A percentile compares a stretch with the other conserved stretches of the same genome.
Evolutionary conservation across 1,140 invertebrate species (phyloP).

Genomic region (Rhagoletis pomonella): DNA sequence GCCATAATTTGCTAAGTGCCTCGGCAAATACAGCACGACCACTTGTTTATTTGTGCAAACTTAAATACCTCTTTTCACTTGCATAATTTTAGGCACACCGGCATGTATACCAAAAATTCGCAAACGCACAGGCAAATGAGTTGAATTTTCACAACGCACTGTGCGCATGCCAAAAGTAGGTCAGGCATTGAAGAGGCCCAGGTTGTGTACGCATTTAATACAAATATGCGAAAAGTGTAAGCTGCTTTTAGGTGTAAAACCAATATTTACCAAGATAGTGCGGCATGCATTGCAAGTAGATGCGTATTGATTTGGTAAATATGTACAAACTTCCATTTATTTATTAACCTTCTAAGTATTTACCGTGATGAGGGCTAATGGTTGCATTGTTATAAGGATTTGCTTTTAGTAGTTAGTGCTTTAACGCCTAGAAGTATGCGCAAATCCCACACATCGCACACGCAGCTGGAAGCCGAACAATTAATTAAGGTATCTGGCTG

Average conservation of each 20-base stretch:
- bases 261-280: background rate
- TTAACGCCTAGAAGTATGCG: constrained; percentile 18
- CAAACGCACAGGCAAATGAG: background rate
- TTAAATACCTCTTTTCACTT: background rate
- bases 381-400: background rate
- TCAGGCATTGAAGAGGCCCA: background rate
- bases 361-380: background rate
- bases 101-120: no score
- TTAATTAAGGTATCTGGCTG: background rate
- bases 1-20: constrained; percentile 18
- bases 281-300: background rate
- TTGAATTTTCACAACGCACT: background rate
- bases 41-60: background rate
- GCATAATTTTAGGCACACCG: constrained; percentile 36
- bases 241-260: constrained; percentile 21
- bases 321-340: background rate
- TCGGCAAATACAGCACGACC: background rate
- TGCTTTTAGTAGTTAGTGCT: background rate
- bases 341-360: background rate
- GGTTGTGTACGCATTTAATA: background rate
- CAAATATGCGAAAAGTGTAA: background rate
- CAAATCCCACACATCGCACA: background rate
- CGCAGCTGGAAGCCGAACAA: background rate
- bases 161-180: background rate
- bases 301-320: background rate